Conservation (phyloP, 1,140 invertebrate genomes). For the Drepana arcuata region DNA sequence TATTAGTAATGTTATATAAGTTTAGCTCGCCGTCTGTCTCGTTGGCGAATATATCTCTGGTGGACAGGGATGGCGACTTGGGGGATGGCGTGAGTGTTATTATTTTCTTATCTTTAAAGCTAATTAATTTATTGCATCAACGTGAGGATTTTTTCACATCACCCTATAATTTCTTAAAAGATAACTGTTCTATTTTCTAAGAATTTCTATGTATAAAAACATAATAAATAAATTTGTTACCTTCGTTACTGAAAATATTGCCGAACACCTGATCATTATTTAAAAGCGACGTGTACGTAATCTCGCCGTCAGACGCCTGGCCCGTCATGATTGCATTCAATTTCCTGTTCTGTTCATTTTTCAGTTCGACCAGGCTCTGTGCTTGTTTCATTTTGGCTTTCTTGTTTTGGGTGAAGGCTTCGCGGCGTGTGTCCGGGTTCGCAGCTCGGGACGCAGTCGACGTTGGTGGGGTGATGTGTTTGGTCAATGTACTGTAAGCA, state of each 20-base stretch:
- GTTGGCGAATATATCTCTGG: no score
- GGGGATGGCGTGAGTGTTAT: no score
- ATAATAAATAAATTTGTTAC: slow-evolving; percentile 16
- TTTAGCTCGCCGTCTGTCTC: no score
- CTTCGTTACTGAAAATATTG: slow-evolving; percentile 44
- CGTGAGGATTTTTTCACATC: no score
- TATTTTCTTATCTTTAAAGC: no score
- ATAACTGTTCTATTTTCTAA: no score
- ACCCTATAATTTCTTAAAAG: no score
- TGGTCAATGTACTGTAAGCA: slow-evolving; percentile 56
- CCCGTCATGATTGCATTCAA: slow-evolving; percentile 32
- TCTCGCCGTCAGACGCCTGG: slow-evolving; percentile 56
- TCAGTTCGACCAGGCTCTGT: slow-evolving; percentile 46
- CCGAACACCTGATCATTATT: slow-evolving; percentile 46
- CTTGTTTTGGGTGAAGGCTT: slow-evolving; percentile 46
- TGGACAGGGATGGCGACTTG: no score
- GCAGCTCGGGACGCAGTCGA: slow-evolving; percentile 34
- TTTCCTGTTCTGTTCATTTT: slow-evolving; percentile 45
- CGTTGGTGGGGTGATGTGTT: slow-evolving; percentile 66
- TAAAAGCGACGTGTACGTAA: slow-evolving; percentile 58
- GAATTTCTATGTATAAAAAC: no score
- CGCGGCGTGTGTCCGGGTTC: slow-evolving; percentile 32
- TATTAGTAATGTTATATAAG: no score
- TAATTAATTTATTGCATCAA: no score
- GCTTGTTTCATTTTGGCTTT: slow-evolving; percentile 60